Percentiles rank a stretch among this genome's conserved stretches.
phyloP scores from a whole-genome alignment of 2,888 invertebrate genomes.

The Scaptomyza polygonia region DNA sequence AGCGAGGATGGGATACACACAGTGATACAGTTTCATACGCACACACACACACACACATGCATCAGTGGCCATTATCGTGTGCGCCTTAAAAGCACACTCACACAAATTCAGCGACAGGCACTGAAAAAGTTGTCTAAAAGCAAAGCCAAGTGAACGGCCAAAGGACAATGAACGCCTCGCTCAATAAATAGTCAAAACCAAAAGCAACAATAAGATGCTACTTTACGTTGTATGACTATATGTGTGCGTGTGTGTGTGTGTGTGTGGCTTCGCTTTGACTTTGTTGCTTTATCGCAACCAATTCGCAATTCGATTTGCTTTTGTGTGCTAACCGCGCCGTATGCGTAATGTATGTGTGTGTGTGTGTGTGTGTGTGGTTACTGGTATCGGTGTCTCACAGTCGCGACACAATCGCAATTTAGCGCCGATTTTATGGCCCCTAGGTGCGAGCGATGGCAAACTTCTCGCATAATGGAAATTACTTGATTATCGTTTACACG shows the following conservation, averaged over 20 bases:
- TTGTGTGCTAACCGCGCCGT: conserved; percentile 68
- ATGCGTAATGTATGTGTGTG: conserved; percentile 68
- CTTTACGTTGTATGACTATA: conserved; percentile 34
- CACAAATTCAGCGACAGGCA: conserved; percentile 29
- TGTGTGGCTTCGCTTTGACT: conserved; percentile 47
- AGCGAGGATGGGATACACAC: conserved; percentile 30
- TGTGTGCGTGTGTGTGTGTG: conserved; percentile 20
- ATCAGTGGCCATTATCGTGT: conserved; percentile 75
- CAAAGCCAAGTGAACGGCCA: conserved; percentile 60
- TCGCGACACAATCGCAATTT: conserved; percentile 78
- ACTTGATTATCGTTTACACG: conserved; percentile 80
- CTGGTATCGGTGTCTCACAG: conserved; percentile 54
- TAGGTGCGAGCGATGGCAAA: conserved; percentile 54
- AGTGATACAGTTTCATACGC: conserved; percentile 32
- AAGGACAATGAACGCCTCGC: conserved; percentile 72
- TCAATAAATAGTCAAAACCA: conserved; percentile 76
- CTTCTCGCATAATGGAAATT: conserved; percentile 73
- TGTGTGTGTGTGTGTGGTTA: conserved; percentile 15
- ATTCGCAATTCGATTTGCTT: conserved; percentile 80
- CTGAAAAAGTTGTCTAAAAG: conserved; percentile 76
- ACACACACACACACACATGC: conserved; percentile 27
- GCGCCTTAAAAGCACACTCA: conserved; percentile 69
- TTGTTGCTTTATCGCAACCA: conserved; percentile 71
- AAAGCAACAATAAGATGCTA: conserved; percentile 21
- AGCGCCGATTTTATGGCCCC: conserved; percentile 68